These are phyloP conservation scores for Oithona nana DNA, from an alignment of 2,888 invertebrate genomes.

Conservation along the genomic window DNA sequence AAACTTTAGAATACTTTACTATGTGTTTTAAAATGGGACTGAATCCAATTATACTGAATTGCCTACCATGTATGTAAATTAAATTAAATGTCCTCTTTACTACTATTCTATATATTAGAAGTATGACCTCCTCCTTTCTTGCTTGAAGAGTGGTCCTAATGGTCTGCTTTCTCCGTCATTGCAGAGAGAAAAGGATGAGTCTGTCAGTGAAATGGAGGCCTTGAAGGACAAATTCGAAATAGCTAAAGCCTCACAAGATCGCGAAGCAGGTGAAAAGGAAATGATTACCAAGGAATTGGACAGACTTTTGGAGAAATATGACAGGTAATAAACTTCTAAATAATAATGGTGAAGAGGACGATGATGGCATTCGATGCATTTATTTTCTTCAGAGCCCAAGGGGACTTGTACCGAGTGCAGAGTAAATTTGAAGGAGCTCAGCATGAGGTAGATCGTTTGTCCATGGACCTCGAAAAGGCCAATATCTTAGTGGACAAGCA, in stretches of 20 bases:
- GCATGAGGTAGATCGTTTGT: constrained; percentile 65
- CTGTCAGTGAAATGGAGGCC: constrained; percentile 61
- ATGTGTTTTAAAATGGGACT: too few species aligned
- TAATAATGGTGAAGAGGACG: neutral
- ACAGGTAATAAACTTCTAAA: constrained; percentile 20
- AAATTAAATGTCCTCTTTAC: too few species aligned
- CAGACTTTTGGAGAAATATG: constrained; percentile 60
- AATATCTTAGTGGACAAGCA: constrained; percentile 55
- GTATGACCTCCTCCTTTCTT: too few species aligned
- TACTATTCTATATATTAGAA: too few species aligned
- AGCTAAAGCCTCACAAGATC: constrained; percentile 43
- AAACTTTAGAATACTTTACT: too few species aligned
- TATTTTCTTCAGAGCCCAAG: constrained; percentile 48
- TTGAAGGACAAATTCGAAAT: constrained; percentile 78
- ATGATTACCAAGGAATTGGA: constrained; percentile 74
- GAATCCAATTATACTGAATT: too few species aligned
- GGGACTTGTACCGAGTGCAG: constrained; percentile 69
- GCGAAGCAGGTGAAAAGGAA: constrained; percentile 53
- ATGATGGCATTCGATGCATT: neutral
- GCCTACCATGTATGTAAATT: too few species aligned
- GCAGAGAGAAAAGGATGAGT: constrained; percentile 68
- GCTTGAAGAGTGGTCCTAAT: too few species aligned
- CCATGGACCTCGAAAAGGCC: constrained; percentile 67
- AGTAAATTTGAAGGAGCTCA: constrained; percentile 69
- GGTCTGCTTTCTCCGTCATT: too few species aligned